A percentile compares a stretch with the other conserved stretches of the same genome.
Conservation (phyloP, 2,888 invertebrate genomes). For the Clusia tigrina region DNA sequence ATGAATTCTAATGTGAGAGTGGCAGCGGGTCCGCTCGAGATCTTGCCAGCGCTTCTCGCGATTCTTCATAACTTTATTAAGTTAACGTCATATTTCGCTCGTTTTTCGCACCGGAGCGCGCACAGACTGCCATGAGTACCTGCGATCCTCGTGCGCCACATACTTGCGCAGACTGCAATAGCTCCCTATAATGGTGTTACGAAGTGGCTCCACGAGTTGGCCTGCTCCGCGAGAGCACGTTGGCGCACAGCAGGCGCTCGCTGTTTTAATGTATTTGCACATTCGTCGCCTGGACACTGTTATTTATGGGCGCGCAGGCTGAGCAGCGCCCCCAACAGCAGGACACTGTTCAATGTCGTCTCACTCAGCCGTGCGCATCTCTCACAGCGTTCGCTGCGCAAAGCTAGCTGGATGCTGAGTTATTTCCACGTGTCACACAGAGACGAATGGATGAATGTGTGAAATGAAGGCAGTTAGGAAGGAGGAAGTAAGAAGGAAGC, state of each 20-base stretch:
- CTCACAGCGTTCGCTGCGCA: no score
- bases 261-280: slow-evolving; percentile 58
- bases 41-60: slow-evolving; percentile 23
- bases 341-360: slow-evolving; percentile 41
- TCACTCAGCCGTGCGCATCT: no score
- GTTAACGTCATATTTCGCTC: slow-evolving; percentile 50
- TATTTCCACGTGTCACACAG: not conserved
- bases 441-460: not conserved
- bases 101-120: slow-evolving; percentile 18
- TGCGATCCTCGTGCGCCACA: no score
- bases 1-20: slow-evolving; percentile 25
- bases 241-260: slow-evolving; percentile 57
- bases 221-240: slow-evolving; percentile 25
- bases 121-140: no score
- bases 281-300: slow-evolving; percentile 47
- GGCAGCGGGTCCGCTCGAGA: not conserved
- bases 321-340: slow-evolving; percentile 46
- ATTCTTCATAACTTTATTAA: slow-evolving; percentile 62
- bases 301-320: slow-evolving; percentile 47
- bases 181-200: not conserved
- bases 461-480: not conserved
- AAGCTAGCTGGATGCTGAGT: not conserved
- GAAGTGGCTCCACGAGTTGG: not conserved
- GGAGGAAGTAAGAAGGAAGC: no score
- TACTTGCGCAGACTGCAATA: not conserved